A percentile compares a stretch with the other conserved stretches of the same genome.
phyloP scores from a whole-genome alignment of 2,888 invertebrate genomes.

The Drosophila mayaguana region DNA sequence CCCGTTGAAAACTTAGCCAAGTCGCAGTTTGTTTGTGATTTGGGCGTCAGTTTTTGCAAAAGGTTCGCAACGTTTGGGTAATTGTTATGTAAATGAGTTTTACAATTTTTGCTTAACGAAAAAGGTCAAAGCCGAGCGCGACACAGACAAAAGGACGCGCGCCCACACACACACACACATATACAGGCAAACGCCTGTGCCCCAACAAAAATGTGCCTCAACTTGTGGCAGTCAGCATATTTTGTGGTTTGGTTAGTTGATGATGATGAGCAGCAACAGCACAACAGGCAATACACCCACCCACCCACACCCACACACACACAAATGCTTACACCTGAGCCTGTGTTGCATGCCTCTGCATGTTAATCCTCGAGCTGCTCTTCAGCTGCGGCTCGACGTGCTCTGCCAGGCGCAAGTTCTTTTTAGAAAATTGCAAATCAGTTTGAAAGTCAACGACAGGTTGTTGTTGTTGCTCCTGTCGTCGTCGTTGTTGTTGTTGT shows the following conservation, averaged over 20 bases:
- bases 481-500: conserved; percentile 52
- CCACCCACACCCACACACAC: neutral
- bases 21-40: conserved; percentile 18
- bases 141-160: conserved; percentile 27
- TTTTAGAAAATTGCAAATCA: conserved; percentile 81
- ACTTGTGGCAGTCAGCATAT: conserved; percentile 67
- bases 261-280: conserved; percentile 32
- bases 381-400: conserved; percentile 8
- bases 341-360: conserved; percentile 54
- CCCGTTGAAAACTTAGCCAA: conserved; percentile 36
- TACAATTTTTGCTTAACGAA: conserved; percentile 73
- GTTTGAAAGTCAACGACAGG: conserved; percentile 78
- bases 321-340: conserved; percentile 14
- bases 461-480: conserved; percentile 62
- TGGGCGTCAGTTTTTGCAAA: conserved; percentile 32
- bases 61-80: conserved; percentile 62
- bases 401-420: conserved; percentile 54
- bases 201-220: conserved; percentile 30
- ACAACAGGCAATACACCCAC: conserved; percentile 1
- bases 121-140: conserved; percentile 65
- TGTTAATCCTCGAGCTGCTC: conserved; percentile 48
- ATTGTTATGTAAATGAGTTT: conserved; percentile 81
- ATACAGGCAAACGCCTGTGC: conserved; percentile 12
- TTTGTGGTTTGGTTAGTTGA: conserved; percentile 39
- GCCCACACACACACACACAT: conserved; percentile 16